Evolutionary conservation across 2,888 invertebrate genomes (phyloP).

Genomic region (Hydraecia micacea): DNA sequence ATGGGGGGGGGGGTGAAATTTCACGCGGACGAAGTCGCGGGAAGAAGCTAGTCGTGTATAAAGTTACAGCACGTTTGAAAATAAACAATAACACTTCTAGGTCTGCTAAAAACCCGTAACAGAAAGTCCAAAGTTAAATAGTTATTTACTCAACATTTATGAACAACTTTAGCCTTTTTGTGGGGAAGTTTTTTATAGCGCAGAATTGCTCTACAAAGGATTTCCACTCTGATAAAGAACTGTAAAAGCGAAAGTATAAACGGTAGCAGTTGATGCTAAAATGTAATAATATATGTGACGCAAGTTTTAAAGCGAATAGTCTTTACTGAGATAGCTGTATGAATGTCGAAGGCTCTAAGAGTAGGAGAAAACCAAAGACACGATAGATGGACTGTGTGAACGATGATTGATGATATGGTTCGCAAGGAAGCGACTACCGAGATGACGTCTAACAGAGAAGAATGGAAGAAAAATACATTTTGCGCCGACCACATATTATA

Average conservation of each 20-base stretch:
- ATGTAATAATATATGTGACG: background rate
- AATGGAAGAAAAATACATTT: background rate
- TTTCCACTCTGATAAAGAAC: background rate
- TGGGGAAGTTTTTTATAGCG: background rate
- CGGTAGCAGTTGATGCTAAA: conserved; percentile 8
- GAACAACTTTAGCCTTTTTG: background rate
- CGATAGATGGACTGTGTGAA: too few relatives aligned
- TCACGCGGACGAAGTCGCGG: too few relatives aligned
- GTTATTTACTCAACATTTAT: conserved; percentile 15
- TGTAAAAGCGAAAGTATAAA: background rate
- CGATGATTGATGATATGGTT: background rate
- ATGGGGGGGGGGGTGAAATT: too few relatives aligned
- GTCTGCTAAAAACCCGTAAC: background rate
- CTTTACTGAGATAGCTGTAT: background rate
- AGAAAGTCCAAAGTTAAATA: conserved; percentile 11
- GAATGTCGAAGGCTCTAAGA: background rate
- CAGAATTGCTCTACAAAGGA: background rate
- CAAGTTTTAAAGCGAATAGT: background rate
- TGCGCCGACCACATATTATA: too few relatives aligned
- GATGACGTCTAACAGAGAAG: background rate
- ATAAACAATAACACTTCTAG: conserved; percentile 31
- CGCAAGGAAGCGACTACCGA: too few relatives aligned
- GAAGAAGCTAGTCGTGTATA: background rate
- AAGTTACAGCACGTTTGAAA: conserved; percentile 17
- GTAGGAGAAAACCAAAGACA: too few relatives aligned